A percentile compares a stretch with the other conserved stretches of the same genome.
phyloP scores from a whole-genome alignment of 2,113 vertebrate genomes.

The Helogale parvula region DNA sequence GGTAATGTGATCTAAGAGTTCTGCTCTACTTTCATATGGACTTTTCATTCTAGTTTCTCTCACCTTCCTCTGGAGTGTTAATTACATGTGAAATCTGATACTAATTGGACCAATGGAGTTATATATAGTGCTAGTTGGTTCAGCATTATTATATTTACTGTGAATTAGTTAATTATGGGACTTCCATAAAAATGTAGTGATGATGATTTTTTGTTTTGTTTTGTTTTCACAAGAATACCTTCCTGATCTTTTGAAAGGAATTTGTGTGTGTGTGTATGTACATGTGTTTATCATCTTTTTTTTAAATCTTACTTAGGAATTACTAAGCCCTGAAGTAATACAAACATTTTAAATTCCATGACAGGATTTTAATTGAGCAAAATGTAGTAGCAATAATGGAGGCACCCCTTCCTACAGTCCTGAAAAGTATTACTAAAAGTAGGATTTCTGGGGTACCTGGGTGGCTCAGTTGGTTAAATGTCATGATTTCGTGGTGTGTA shows the following conservation, averaged over 20 bases:
- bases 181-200: conserved; percentile 36
- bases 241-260: conserved; percentile 1
- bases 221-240: neutral
- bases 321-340: neutral
- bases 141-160: conserved; percentile 48
- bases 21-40: neutral
- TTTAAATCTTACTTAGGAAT: neutral
- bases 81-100: conserved; percentile 40
- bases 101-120: conserved; percentile 44
- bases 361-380: neutral
- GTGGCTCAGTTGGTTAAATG: too few relatives aligned
- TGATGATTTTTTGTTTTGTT: neutral
- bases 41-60: neutral
- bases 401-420: neutral
- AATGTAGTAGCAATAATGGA: neutral
- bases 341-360: neutral
- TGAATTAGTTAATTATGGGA: conserved; percentile 56
- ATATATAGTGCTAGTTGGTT: conserved; percentile 41
- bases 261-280: neutral
- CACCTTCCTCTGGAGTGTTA: conserved; percentile 40
- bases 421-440: neutral
- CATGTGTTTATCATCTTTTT: neutral
- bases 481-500: too few relatives aligned
- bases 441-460: too few relatives aligned
- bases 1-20: neutral